Evolutionary conservation across 2,113 vertebrate genomes (phyloP), one percentile per base, ranked within the genome.

Genomic region (Elephantulus edwardii): DNA sequence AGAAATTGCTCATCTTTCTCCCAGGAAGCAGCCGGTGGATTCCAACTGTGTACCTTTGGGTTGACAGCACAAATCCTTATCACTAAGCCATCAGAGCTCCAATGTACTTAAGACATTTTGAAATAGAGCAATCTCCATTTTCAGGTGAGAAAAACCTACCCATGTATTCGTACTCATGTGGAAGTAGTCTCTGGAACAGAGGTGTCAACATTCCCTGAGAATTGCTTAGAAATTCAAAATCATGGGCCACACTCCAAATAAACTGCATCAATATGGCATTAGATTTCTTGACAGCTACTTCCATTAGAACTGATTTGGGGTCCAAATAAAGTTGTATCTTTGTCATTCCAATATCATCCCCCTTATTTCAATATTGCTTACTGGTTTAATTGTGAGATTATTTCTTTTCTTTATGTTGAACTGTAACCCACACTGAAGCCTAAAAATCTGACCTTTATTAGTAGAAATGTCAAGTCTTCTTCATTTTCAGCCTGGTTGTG

Each of bases 151-250:
- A 35, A 81, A 76, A 76, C 26, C 19, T 56, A 26, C 0, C 17
- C 2, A 40, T 6, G 14, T 38, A 6, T 2, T 24, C 33, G 10
- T 11, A 14, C 6, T 44, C 19, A 8, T 16, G 1, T 8, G 54
- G 38, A 13, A 24, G 12, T 54, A 33, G 76, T 30, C 44, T 33
- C 56, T 12, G 26, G 42, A 42, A 8, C 38, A 46, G 40, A 1
- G 5, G 62, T 2, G 35, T n/a, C 42, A 89, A 48, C 16, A 86
- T 28, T 44, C 79, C 76, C 50, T 20, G 48, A 86, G 50, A 14
- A 35, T 30, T 4, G 22, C 16, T 33, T 11, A 76, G 22, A 89
- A 83, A 30, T 40, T 2, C 35, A 4, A 60, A 58, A 26, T 17
- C 44, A 46, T 5, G 24, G 42, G 14, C 46, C 11, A 4, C 22